Base-by-base conservation (phyloP, 2,888 invertebrate genomes). In the Parasteatoda lunata region DNA sequence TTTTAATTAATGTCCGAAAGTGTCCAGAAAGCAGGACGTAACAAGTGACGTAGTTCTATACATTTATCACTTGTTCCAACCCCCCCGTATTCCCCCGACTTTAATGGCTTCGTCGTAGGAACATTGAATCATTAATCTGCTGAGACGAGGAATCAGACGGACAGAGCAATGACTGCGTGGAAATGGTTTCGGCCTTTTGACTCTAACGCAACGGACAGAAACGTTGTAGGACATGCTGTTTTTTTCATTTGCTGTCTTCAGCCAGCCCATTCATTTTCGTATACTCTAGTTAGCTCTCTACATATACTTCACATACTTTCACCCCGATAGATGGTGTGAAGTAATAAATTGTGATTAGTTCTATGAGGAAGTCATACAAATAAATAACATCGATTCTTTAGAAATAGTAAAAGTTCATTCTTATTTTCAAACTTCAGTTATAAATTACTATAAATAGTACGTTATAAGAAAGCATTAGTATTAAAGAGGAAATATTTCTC, bases 1-100 rank as follows among this genome's bases (percentile, higher is more conserved):
- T 81, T 81, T 81, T 81, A 81, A 81, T 81, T 81, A 81, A 81
- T 81, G 72, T 81, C 73, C 73, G 73, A 54, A 73, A 68, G 69
- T 81, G 80, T 81, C 80, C 80, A 54, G 73, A 47, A 4, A 7
- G 66, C 52, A 47, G 80, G 73, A 66, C 73, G 80, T 81, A 81
- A 81, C 73, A 81, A 81, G 80, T 81, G 80, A 73, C 49, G 76
- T 48, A n/a, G 48, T 77, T 49, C 54, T 51, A 51, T 11, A 59
- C 79, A 79, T 79, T 79, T 72, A 79, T 79, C 79, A 79, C 65
- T 76, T 68, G 54, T 68, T 49, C 15, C 49, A 54, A 15, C 48
- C 45, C 48, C 71, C 48, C 49, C 45, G 9, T 68, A 15, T 72
- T 47, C 15, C 11, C 65, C 75, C 66, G 15, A 13, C 30, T 68